Base-by-base conservation (phyloP, 1,140 invertebrate species). In the Venustaconcha ellipsiformis region DNA sequence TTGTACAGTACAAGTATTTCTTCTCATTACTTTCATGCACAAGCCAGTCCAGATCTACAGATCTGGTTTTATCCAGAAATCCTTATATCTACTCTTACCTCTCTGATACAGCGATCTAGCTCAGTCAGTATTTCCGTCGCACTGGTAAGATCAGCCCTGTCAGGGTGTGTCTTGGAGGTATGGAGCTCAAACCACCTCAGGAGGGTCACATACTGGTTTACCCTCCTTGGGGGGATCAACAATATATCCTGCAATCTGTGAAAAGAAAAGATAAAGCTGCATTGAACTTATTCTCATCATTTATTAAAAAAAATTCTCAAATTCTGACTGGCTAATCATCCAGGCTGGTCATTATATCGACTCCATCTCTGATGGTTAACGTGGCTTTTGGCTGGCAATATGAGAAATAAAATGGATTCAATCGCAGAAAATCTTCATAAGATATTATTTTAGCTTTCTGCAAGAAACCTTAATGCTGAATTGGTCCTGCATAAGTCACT, bases 111-210 rank as follows among this genome's bases (percentile, higher is more conserved):
- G 62, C 79, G 76, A 64, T 88, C 81, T 11, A 89, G 78, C 48
- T 84, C 82, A 14, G 78, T 84, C 14, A 88, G 79, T n/a, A 80
- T 84, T 60, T 76, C 67, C 63, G 88, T 80, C 48, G 84, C 82
- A 60, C 81, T 74, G 4, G 72, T 73, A 2, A 88, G 71, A 65
- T 88, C 88, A 66, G 80, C 82, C 57, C 85, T 77, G 63, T 89
- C 88, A 58, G 83, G 82, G 64, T 89, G 87, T 26, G 80, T 74
- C 30, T 70, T 72, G 0, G 88, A 85, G 5, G 87, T 88, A 68
- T 88, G 83, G 14, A 80, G 63, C 72, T 88, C 83, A 78, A 87
- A 88, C 84, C 85, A 88, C 11, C 78, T 84, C 71, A 89, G 67
- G 30, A 89, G 75, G 2, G 80, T 83, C 15, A 87, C 81, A 74